phyloP scores from a whole-genome alignment of 2,113 vertebrate species.

The Cardinalis cardinalis region DNA sequence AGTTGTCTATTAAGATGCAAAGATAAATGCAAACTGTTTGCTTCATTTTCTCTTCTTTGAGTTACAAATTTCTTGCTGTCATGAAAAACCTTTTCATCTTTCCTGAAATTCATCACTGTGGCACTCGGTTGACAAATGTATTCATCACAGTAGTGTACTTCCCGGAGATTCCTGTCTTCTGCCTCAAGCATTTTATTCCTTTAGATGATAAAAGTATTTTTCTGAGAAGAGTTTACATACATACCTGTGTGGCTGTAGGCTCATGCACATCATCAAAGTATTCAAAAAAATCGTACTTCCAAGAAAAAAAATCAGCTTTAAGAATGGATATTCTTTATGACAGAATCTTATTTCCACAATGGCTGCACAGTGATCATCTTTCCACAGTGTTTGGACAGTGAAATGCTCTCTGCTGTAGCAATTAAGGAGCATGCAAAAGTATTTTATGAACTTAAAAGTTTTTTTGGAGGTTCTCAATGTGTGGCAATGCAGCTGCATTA shows the following conservation, averaged over 20 bases:
- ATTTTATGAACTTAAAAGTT: neutral
- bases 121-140: constrained; percentile 50
- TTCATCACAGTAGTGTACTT: constrained; percentile 49
- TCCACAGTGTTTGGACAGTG: neutral
- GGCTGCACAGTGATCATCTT: neutral
- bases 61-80: constrained; percentile 57
- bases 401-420: neutral
- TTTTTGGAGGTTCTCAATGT: neutral
- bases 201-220: constrained; percentile 53
- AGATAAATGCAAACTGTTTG: constrained; percentile 57
- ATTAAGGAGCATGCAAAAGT: neutral
- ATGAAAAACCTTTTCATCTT: constrained; percentile 64
- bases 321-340: neutral
- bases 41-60: constrained; percentile 56
- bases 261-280: neutral
- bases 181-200: constrained; percentile 48
- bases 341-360: neutral
- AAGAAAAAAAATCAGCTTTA: neutral
- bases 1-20: constrained; percentile 53
- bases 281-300: neutral
- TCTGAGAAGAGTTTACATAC: constrained; percentile 45
- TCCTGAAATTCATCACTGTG: constrained; percentile 26
- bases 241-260: neutral
- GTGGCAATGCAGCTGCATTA: neutral
- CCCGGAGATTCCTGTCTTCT: constrained; percentile 50